Percentiles rank a stretch among this genome's conserved stretches.
Evolutionary conservation across 2,113 vertebrate species (phyloP).

Genomic region (Syngnathus scovelli): DNA sequence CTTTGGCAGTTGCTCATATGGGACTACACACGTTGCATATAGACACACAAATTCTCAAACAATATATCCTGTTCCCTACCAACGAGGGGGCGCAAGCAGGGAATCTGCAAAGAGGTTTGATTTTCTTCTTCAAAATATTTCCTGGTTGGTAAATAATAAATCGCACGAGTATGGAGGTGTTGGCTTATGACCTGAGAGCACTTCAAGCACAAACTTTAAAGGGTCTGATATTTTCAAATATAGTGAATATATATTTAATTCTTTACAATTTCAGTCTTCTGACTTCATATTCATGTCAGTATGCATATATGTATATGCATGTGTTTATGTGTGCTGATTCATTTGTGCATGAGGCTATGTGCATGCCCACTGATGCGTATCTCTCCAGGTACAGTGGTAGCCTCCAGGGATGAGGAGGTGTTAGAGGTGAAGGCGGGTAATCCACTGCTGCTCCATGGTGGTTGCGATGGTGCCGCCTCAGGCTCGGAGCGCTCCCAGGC

Average conservation of each 20-base stretch:
- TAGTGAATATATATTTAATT: too few species aligned
- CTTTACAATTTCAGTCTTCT: too few species aligned
- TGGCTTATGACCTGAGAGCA: not conserved
- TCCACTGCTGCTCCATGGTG: slow-evolving; percentile 57
- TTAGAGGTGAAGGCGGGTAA: slow-evolving; percentile 62
- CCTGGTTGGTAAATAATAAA: not conserved
- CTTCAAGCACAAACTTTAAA: not conserved
- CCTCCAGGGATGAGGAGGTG: slow-evolving; percentile 62
- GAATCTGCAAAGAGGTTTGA: slow-evolving; percentile 16
- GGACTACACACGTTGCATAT: slow-evolving; percentile 57
- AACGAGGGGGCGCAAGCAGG: slow-evolving; percentile 8
- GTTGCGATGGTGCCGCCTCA: slow-evolving; percentile 52
- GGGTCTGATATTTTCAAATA: too few species aligned
- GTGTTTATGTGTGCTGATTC: slow-evolving; percentile 19
- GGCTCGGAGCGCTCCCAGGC: slow-evolving; percentile 53
- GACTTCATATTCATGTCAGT: slow-evolving; percentile 10
- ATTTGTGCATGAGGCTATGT: slow-evolving; percentile 17
- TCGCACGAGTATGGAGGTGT: not conserved
- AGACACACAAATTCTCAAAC: slow-evolving; percentile 23
- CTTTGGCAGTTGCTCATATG: slow-evolving; percentile 47
- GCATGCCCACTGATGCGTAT: slow-evolving; percentile 50
- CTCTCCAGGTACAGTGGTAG: slow-evolving; percentile 61
- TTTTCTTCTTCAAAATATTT: slow-evolving; percentile 5
- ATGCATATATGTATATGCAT: slow-evolving; percentile 21
- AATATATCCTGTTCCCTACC: slow-evolving; percentile 40